Conservation (phyloP, 2,797 vertebrate genomes). For the Champsocephalus esox region DNA sequence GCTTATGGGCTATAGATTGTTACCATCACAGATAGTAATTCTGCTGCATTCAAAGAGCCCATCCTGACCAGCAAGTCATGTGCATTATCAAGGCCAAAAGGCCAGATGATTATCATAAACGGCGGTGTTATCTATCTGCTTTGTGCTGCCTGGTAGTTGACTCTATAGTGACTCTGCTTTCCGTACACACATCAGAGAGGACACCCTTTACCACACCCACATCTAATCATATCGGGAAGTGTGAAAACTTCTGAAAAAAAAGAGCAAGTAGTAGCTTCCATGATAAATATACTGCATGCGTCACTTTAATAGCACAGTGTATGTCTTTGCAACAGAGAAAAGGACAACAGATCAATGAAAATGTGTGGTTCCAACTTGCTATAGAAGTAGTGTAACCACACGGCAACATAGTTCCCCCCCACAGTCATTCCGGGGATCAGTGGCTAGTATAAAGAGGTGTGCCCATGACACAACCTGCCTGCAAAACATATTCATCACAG, state of each 20-base stretch:
- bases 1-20: conserved; percentile 56
- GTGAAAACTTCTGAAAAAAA: background rate
- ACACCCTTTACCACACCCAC: conserved; percentile 6
- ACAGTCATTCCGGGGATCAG: conserved; percentile 22
- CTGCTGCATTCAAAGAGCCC: conserved; percentile 40
- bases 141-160: conserved; percentile 34
- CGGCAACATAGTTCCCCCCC: conserved; percentile 20
- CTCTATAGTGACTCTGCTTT: conserved; percentile 36
- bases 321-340: background rate
- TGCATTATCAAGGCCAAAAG: conserved; percentile 57
- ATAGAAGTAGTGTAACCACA: conserved; percentile 46
- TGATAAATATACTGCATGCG: background rate
- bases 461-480: background rate
- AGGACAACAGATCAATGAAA: background rate
- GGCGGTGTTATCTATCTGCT: conserved; percentile 26
- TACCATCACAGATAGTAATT: conserved; percentile 53
- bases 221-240: conserved; percentile 15
- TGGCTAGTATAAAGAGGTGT: conserved; percentile 18
- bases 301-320: background rate
- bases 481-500: conserved; percentile 17
- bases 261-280: background rate
- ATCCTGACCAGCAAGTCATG: conserved; percentile 52
- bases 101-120: conserved; percentile 55
- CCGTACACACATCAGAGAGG: conserved; percentile 23
- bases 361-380: background rate